Percentiles rank a stretch among this genome's conserved stretches.
Evolutionary conservation across 2,888 invertebrate genomes (phyloP).

Genomic region (Andrena camellia): DNA sequence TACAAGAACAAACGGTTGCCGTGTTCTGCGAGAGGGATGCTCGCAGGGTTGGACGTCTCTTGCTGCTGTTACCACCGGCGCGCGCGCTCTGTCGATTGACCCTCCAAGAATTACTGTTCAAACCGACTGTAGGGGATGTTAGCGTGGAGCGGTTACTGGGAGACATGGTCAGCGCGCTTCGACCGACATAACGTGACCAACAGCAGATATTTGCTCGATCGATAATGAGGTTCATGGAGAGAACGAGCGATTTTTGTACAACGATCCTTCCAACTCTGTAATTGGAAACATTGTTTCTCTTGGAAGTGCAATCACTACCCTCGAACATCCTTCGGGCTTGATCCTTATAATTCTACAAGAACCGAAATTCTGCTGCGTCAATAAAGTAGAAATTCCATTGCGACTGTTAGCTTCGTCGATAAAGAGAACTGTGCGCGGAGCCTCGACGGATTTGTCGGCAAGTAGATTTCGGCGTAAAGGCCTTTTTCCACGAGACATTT

Average conservation of each 20-base stretch:
- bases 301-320: too few species aligned
- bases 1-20: conserved; percentile 93
- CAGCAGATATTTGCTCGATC: conserved; percentile 29
- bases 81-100: conserved; percentile 86
- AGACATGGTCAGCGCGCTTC: conserved; percentile 87
- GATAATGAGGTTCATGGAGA: conserved; percentile 11
- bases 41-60: conserved; percentile 90
- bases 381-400: too few species aligned
- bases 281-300: background rate
- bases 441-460: too few species aligned
- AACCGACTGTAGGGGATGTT: conserved; percentile 91
- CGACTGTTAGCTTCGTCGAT: too few species aligned
- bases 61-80: conserved; percentile 90
- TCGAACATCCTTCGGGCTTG: too few species aligned
- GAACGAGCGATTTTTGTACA: background rate
- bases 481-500: too few species aligned
- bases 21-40: conserved; percentile 91
- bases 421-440: too few species aligned
- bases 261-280: background rate
- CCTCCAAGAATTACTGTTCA: conserved; percentile 91
- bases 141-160: conserved; percentile 90
- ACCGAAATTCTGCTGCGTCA: too few species aligned
- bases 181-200: conserved; percentile 72
- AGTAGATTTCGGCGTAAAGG: too few species aligned
- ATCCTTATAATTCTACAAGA: too few species aligned